Evolutionary conservation across 2,888 invertebrate genomes (phyloP).

Genomic region (Drosophila mettleri): DNA sequence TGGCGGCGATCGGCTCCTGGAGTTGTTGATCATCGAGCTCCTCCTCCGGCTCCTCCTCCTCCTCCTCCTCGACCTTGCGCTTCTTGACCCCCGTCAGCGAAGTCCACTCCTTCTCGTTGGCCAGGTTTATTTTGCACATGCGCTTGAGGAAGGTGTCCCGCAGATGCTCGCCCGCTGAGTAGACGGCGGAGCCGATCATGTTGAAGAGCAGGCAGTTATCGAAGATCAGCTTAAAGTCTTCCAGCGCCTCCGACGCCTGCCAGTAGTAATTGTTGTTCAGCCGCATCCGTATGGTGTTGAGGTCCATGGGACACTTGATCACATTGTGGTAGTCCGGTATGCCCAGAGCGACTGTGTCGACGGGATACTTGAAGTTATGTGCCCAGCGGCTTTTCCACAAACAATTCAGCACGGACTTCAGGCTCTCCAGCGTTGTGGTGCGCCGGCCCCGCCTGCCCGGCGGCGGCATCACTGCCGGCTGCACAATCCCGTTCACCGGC

Average conservation of each 20-base stretch:
- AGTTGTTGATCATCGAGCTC: neutral
- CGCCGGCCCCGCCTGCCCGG: conserved; percentile 30
- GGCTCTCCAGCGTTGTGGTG: conserved; percentile 42
- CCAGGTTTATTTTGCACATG: conserved; percentile 12
- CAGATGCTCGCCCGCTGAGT: conserved; percentile 29
- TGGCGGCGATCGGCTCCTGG: neutral
- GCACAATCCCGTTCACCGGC: conserved; percentile 53
- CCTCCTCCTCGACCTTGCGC: conserved; percentile 9
- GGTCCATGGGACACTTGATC: conserved; percentile 47
- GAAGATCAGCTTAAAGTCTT: conserved; percentile 45
- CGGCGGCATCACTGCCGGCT: conserved; percentile 44
- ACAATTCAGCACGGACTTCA: conserved; percentile 18
- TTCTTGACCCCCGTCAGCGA: neutral
- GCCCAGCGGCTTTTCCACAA: conserved; percentile 23
- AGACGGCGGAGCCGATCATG: conserved; percentile 18
- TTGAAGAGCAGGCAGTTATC: conserved; percentile 47
- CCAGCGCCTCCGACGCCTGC: conserved; percentile 37
- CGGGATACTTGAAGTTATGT: conserved; percentile 32
- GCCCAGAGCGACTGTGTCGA: conserved; percentile 21
- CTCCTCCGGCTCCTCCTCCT: neutral
- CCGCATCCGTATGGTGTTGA: conserved; percentile 41
- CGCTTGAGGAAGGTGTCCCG: conserved; percentile 10
- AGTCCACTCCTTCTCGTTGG: conserved; percentile 31
- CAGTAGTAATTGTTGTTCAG: conserved; percentile 49
- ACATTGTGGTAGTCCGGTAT: conserved; percentile 38